Conservation (phyloP, 2,797 vertebrate species). For the Pseudochaenichthys georgianus region DNA sequence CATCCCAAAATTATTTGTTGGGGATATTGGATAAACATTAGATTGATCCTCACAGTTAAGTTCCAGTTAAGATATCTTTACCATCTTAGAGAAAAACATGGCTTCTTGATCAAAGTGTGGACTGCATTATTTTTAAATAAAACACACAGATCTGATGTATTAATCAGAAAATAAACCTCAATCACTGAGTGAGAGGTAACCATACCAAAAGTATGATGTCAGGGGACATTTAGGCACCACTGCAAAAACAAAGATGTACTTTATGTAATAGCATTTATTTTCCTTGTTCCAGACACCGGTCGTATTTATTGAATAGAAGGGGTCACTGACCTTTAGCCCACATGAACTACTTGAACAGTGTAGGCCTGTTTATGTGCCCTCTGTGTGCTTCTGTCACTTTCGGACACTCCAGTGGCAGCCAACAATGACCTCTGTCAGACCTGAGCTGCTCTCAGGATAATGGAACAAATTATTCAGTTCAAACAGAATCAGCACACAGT, state of each 20-base stretch:
- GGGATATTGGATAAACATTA: background rate
- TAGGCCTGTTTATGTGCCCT: slow-evolving; percentile 43
- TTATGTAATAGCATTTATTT: slow-evolving; percentile 8
- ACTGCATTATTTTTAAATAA: background rate
- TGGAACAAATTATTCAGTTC: slow-evolving; percentile 55
- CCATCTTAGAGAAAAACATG: background rate
- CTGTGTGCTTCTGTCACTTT: slow-evolving; percentile 38
- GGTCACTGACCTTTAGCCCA: slow-evolving; percentile 41
- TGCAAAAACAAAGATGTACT: slow-evolving; percentile 15
- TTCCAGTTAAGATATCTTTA: background rate
- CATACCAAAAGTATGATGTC: background rate
- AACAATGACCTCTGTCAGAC: slow-evolving; percentile 55
- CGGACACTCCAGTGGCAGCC: slow-evolving; percentile 43
- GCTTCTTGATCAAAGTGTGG: background rate
- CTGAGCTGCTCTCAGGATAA: slow-evolving; percentile 53
- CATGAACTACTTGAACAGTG: slow-evolving; percentile 35
- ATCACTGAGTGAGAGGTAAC: background rate
- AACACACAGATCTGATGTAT: background rate
- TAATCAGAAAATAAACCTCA: slow-evolving; percentile 13
- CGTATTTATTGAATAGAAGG: slow-evolving; percentile 44
- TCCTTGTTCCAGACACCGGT: slow-evolving; percentile 25
- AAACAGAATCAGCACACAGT: slow-evolving; percentile 44
- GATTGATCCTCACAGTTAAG: background rate
- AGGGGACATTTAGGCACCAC: background rate
- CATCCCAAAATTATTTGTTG: background rate